Evolutionary conservation across 2,888 invertebrate genomes (phyloP), one percentile per base, ranked within the genome.

Genomic region (Psococerastis gibbosa): DNA sequence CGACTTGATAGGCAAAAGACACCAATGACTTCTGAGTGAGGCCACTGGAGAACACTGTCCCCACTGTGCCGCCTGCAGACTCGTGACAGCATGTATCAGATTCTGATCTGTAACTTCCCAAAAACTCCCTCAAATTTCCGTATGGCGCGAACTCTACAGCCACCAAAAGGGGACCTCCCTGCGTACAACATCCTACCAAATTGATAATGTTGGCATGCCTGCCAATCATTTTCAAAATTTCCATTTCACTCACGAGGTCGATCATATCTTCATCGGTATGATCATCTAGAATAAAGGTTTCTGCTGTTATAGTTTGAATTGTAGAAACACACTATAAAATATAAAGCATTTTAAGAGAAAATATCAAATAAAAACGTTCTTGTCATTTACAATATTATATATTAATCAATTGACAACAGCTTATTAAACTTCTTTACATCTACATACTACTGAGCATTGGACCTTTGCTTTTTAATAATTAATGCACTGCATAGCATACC

Each of bases 141-240:
- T 84, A 75, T 0, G 84, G 84, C 0, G 88, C 87, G 56, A 75
- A 88, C 55, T 89, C 89, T 2, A 88, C 88, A 43, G 89, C 80
- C 1, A 89, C 88, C 59, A 77, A 83, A 0, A 85, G 66, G 1
- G 84, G 83, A 9, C 94, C 95, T 49, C 78, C 82, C 60, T 92
- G 91, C 0, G 94, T 94, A 62, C 94, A 95, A 57, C 94, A 94
- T 1, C 95, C 97, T n/a, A 97, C 64, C 44, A 98, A 67, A 60
- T 95, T 95, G 54, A 97, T 95, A 45, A 98, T 94, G 61, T 98
- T 95, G 47, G 92, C 88, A 60, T 98, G 94, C 47, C 84, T 81
- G 11, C 97, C 97, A 43, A 94, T 88, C 73, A 85, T 87, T 64
- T 98, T 98, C 97, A 98, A 97, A 69, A 98, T 87, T 58, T 95